These are phyloP conservation scores for Dinothrombium tinctorium DNA, from an alignment of 1,140 invertebrate genomes.

Conservation along the genomic window DNA sequence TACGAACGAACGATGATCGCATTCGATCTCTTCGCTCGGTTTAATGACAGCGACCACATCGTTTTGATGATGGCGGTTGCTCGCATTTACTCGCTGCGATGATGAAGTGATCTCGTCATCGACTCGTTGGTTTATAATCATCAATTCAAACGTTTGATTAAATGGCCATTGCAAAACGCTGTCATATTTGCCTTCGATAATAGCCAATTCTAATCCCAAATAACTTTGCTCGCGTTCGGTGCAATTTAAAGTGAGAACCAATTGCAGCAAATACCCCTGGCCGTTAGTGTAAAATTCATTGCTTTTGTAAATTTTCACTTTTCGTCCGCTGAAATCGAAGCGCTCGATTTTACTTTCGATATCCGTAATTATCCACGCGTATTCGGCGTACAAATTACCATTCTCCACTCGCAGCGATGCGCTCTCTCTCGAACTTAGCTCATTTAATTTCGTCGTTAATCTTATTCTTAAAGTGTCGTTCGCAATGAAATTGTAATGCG, in stretches of 20 bases:
- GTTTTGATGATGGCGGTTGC: not conserved
- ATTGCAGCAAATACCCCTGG: conserved; percentile 14
- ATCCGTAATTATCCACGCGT: conserved; percentile 12
- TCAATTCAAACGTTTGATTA: conserved; percentile 9
- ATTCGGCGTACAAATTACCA: conserved; percentile 10
- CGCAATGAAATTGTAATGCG: conserved; percentile 7
- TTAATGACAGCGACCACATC: not conserved
- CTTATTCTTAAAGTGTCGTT: conserved; percentile 7
- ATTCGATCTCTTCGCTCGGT: not conserved
- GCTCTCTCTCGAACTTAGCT: not conserved
- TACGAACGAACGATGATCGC: not conserved
- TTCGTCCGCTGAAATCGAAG: conserved; percentile 5
- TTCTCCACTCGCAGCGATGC: conserved; percentile 6
- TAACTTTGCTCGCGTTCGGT: not conserved
- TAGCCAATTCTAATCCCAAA: conserved; percentile 11
- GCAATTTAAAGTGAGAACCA: conserved; percentile 11
- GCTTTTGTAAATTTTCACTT: conserved; percentile 3
- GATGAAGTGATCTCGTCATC: not conserved
- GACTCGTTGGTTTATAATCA: conserved; percentile 5
- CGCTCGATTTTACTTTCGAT: conserved; percentile 11
- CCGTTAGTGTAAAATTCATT: conserved; percentile 14
- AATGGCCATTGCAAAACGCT: conserved; percentile 13
- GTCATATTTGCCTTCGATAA: conserved; percentile 14
- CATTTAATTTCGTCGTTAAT: conserved; percentile 5
- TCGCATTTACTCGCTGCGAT: not conserved